Evolutionary conservation across 2,113 vertebrate species (phyloP).

Genomic region (Antechinus flavipes): DNA sequence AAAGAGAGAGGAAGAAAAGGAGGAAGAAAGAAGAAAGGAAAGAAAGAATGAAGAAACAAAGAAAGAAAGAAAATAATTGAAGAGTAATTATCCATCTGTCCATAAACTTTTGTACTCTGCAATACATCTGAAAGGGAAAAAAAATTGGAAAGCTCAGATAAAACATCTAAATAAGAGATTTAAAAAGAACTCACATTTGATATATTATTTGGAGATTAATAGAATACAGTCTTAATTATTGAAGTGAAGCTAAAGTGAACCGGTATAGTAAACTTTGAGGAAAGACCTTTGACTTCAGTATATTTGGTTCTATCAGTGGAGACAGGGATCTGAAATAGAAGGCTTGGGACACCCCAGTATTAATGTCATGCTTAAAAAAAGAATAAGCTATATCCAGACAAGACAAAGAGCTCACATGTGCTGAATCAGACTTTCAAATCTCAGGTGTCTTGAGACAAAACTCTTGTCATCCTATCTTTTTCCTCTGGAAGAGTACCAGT

Average conservation of each 20-base stretch:
- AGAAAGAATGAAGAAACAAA: too few relatives aligned
- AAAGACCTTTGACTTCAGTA: not conserved
- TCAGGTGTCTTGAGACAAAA: not conserved
- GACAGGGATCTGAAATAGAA: not conserved
- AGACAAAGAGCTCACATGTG: not conserved
- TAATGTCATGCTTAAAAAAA: not conserved
- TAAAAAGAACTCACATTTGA: not conserved
- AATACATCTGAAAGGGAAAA: not conserved
- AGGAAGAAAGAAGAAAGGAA: too few relatives aligned
- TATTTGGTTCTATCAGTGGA: not conserved
- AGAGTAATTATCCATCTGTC: not conserved
- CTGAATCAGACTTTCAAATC: not conserved
- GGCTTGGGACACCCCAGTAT: not conserved
- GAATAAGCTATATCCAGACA: not conserved
- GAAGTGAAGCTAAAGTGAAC: not conserved
- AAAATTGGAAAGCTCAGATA: not conserved
- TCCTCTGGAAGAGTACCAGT: not conserved
- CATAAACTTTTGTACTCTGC: not conserved
- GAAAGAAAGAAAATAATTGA: too few relatives aligned
- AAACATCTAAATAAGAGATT: not conserved
- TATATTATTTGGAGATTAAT: not conserved
- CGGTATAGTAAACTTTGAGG: not conserved
- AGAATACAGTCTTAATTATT: not conserved
- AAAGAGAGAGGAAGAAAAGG: too few relatives aligned
- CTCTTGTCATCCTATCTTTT: not conserved